Evolutionary conservation across 2,888 invertebrate species (phyloP), one percentile per base, ranked within the genome.

Genomic region (Bellardia bayeri): DNA sequence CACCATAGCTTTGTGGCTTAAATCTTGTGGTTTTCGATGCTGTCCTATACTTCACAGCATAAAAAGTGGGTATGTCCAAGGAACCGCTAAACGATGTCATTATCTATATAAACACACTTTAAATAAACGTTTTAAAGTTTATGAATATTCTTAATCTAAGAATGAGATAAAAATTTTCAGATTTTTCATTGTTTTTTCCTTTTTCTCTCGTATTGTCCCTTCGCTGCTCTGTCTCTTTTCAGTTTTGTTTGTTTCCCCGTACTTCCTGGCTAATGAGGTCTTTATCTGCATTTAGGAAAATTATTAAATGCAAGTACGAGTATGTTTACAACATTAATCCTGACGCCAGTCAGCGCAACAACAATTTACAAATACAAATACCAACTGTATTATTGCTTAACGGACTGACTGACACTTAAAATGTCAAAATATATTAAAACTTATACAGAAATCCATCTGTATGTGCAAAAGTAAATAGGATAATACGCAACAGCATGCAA

Each of bases 41-140:
- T 89, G 90, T 76, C 90, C 90, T 37, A 89, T 87, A 87, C 88
- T 86, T 85, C 69, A 86, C 69, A 72, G 88, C 45, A 9, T 90
- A 91, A 4, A 83, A 89, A 91, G 91, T 91, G 92, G 91, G 92
- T 92, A 92, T 91, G 92, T 91, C 92, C 91, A 91, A 89, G 89
- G 89, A 89, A 90, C 87, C 91, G 91, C 92, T 92, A 92, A 92
- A 91, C 91, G 92, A 91, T 91, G 91, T 85, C 89, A 90, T 92
- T 92, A 92, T 92, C 92, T 92, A 89, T 88, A 89, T 91, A 91
- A 92, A 91, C 90, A 91, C 91, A 63, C 49, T 30, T 58, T 79
- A 75, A 92, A 91, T 91, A 91, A 87, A 92, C 56, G 23, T 63
- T 63, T 42, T 4, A 51, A 63, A 23, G 3, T 54, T 40, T 90